Evolutionary conservation across 1,140 invertebrate species (phyloP).

Genomic region (Dryas iulia): DNA sequence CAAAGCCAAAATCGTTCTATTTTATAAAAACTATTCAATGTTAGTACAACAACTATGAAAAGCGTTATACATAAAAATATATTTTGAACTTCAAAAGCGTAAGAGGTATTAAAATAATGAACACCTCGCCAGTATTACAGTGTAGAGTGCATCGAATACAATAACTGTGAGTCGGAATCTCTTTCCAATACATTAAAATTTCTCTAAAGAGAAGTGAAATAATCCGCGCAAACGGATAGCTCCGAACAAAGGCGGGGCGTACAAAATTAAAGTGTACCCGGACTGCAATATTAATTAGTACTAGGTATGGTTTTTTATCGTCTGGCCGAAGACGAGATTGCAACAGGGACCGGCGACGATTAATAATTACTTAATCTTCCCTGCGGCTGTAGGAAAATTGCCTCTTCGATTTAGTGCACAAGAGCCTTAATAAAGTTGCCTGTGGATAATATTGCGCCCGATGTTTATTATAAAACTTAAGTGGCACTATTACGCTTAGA

Average conservation of each 20-base stretch:
- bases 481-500: not conserved
- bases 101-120: not conserved
- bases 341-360: slow-evolving; percentile 43
- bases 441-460: not conserved
- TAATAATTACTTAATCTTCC: slow-evolving; percentile 58
- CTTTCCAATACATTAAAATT: slow-evolving; percentile 27
- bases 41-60: not conserved
- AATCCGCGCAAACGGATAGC: slow-evolving; percentile 37
- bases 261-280: slow-evolving; percentile 43
- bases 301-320: slow-evolving; percentile 42
- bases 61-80: not conserved
- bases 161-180: slow-evolving; percentile 11
- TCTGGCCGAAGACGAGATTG: slow-evolving; percentile 38
- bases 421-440: slow-evolving; percentile 20
- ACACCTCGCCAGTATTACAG: not conserved
- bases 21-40: not conserved
- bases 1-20: not conserved
- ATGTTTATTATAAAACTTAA: not conserved
- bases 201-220: slow-evolving; percentile 28
- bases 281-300: slow-evolving; percentile 50
- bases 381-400: slow-evolving; percentile 47
- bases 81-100: not conserved
- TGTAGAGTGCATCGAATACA: slow-evolving; percentile 14
- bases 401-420: slow-evolving; percentile 32
- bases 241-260: slow-evolving; percentile 45